phyloP scores from a whole-genome alignment of 2,797 vertebrate species.

The Gymnodraco acuticeps region DNA sequence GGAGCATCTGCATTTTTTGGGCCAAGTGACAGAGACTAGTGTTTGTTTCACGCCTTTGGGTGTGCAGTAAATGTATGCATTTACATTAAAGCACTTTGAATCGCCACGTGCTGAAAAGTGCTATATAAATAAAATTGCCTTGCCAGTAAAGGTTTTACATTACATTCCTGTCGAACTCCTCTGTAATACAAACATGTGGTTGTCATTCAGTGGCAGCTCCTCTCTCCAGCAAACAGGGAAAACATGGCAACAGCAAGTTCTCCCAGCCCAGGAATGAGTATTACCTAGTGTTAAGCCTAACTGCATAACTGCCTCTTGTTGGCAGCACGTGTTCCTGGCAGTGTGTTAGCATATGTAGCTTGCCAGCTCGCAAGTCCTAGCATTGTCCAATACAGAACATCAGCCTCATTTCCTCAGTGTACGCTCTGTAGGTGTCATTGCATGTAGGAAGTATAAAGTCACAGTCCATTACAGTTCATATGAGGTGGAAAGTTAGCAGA shows the following conservation, averaged over 20 bases:
- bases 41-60: constrained; percentile 32
- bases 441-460: constrained; percentile 69
- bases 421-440: constrained; percentile 59
- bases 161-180: constrained; percentile 9
- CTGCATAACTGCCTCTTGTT: constrained; percentile 60
- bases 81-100: no score
- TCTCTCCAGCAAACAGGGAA: constrained; percentile 35
- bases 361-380: constrained; percentile 45
- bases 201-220: constrained; percentile 31
- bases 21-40: constrained; percentile 42
- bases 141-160: constrained; percentile 21
- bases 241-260: constrained; percentile 35
- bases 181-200: constrained; percentile 30
- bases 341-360: constrained; percentile 41
- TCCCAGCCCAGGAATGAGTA: constrained; percentile 43
- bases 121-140: no score
- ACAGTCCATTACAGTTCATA: constrained; percentile 74
- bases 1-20: constrained; percentile 32
- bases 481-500: constrained; percentile 73
- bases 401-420: constrained; percentile 39
- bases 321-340: constrained; percentile 49
- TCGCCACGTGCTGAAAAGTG: no score
- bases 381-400: constrained; percentile 50
- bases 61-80: constrained; percentile 8
- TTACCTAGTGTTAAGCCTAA: constrained; percentile 52